Evolutionary conservation across 1,140 invertebrate species (phyloP).

Genomic region (Planococcus citri): DNA sequence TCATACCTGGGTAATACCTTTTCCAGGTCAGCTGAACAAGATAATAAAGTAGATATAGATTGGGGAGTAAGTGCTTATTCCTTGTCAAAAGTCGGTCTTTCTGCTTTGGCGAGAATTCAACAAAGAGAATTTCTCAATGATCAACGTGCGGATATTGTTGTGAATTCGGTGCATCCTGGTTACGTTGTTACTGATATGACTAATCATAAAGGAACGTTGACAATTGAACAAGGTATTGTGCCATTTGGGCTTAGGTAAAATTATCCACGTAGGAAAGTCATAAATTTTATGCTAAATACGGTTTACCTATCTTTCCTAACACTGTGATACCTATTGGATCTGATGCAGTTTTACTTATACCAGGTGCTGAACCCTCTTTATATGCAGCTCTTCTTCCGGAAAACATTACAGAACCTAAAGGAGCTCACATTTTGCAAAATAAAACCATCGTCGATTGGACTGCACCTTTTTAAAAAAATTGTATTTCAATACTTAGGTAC

Average conservation of each 20-base stretch:
- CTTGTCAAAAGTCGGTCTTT: slow-evolving; percentile 58
- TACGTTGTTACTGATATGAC: slow-evolving; percentile 65
- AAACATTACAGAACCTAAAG: slow-evolving; percentile 5
- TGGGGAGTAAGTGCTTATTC: slow-evolving; percentile 52
- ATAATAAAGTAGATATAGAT: slow-evolving; percentile 37
- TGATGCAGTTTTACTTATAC: background rate
- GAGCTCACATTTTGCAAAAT: slow-evolving; percentile 22
- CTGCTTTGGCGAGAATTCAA: slow-evolving; percentile 50
- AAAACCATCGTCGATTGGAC: slow-evolving; percentile 16
- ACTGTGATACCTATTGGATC: no score
- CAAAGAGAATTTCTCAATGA: slow-evolving; percentile 41
- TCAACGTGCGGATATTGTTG: slow-evolving; percentile 39
- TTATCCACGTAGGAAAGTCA: no score
- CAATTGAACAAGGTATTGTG: slow-evolving; percentile 51
- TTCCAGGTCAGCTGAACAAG: slow-evolving; percentile 38
- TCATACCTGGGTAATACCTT: no score
- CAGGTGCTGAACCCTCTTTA: slow-evolving; percentile 8
- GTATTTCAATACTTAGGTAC: no score
- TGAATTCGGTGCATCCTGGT: slow-evolving; percentile 53
- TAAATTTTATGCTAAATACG: no score
- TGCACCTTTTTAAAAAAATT: no score
- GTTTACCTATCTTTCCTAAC: no score
- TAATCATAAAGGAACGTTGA: slow-evolving; percentile 49
- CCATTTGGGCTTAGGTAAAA: no score
- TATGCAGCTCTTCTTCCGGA: slow-evolving; percentile 20